Base-by-base conservation (phyloP, 2,113 vertebrate genomes). In the Salminus brasiliensis region DNA sequence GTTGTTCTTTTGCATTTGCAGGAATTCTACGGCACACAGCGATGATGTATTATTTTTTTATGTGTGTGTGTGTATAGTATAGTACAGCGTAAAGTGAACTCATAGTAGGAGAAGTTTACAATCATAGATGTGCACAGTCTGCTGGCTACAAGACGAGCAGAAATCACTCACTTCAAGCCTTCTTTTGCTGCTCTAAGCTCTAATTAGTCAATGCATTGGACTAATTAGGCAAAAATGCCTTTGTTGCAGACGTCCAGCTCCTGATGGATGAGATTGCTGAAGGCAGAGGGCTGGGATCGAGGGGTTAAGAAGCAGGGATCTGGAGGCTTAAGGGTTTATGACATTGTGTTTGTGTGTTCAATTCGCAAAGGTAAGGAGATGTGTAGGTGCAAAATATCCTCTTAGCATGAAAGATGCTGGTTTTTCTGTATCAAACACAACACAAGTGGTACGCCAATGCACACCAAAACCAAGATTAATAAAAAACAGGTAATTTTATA, bases 171-270 rank as follows among this genome's bases (percentile, higher is more conserved):
- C 63, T 80, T 67, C 68, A 1, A 67, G 76, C 82, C 69, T 41
- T 60, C 83, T 88, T 82, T 73, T 84, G 79, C 83, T 74, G 68
- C 78, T 86, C 30, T 27, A 62, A 87, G 83, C 86, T 82, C 65
- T 87, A 92, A 93, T 93, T 93, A 90, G 87, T 85, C 87, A 88
- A 88, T 87, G 86, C 81, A 79, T 79, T 88, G 78, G 86, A 86
- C 86, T 92, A 87, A 92, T 94, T 90, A 91, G 82, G 83, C 62
- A 90, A 89, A 85, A 81, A 91, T 89, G 86, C 83, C 85, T 86
- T 83, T 88, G 87, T 87, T 89, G 87, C 82, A 86, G 85, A 88
- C 85, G 85, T 88, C 88, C 88, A 81, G 70, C 82, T 53, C 84
- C 75, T 59, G 84, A 82, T 49, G 80, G 82, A 90, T 79, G 86